Evolutionary conservation across 1,140 invertebrate species (phyloP).

Genomic region (Ptiloglossa arizonensis): DNA sequence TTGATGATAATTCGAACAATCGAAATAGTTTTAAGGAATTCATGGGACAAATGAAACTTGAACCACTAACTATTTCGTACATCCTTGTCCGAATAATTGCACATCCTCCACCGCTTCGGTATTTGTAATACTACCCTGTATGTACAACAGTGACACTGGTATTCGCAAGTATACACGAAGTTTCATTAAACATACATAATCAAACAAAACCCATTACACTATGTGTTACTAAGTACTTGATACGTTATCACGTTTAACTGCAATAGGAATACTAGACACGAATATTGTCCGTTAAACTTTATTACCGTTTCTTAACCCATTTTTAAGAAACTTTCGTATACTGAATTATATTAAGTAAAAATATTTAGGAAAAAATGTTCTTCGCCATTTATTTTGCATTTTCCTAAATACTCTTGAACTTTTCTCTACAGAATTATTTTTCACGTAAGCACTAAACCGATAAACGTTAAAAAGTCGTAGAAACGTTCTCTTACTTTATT

Average conservation of each 20-base stretch:
- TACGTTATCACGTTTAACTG: background rate
- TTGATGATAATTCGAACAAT: background rate
- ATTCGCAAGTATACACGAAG: background rate
- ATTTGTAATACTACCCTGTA: background rate
- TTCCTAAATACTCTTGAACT: too few species aligned
- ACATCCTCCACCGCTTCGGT: background rate
- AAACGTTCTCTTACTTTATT: too few species aligned
- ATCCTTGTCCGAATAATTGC: background rate
- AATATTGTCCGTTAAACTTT: too few species aligned
- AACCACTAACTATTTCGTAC: background rate
- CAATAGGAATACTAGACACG: too few species aligned
- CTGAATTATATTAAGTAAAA: too few species aligned
- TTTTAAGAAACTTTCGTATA: too few species aligned
- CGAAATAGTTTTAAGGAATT: background rate
- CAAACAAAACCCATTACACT: background rate
- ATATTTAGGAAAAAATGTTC: too few species aligned
- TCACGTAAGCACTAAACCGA: too few species aligned
- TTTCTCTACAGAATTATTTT: too few species aligned
- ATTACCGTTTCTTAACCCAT: background rate
- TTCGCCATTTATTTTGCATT: too few species aligned
- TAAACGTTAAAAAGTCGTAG: too few species aligned
- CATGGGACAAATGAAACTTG: background rate
- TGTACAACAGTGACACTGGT: background rate
- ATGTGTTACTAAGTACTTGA: background rate
- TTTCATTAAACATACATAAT: background rate